Conservation (phyloP, 2,113 vertebrate species). For the Symphodus melops region DNA sequence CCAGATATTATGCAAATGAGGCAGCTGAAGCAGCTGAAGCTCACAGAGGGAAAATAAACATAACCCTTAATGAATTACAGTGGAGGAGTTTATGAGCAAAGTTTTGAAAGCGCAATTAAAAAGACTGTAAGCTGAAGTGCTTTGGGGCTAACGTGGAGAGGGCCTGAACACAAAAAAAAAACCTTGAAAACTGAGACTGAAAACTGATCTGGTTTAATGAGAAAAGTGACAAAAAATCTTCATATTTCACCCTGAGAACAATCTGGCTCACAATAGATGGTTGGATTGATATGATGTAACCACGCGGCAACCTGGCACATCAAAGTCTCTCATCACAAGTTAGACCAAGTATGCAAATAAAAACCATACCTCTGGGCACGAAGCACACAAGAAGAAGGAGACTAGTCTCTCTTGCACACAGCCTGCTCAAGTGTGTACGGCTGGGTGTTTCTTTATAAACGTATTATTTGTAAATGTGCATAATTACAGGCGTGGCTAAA, state of each 20-base stretch:
- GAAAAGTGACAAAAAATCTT: conserved; percentile 46
- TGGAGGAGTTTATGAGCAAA: conserved; percentile 45
- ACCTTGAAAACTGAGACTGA: no score
- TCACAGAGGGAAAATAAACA: conserved; percentile 35
- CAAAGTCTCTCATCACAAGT: conserved; percentile 58
- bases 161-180: conserved; percentile 8
- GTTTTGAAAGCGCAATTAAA: conserved; percentile 55
- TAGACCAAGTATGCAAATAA: conserved; percentile 50
- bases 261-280: conserved; percentile 30
- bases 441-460: no score
- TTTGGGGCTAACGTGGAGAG: conserved; percentile 22
- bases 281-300: conserved; percentile 72
- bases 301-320: conserved; percentile 65
- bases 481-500: no score
- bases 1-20: conserved; percentile 67
- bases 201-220: conserved; percentile 48
- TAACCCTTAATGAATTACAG: conserved; percentile 61
- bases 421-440: not conserved
- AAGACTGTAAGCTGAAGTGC: conserved; percentile 21
- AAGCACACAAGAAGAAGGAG: conserved; percentile 14
- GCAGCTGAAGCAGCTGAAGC: not conserved
- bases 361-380: conserved; percentile 41
- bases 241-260: conserved; percentile 39
- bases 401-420: not conserved
- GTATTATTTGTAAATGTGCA: no score